These are phyloP conservation scores for Grapholita molesta DNA, from an alignment of 1,140 invertebrate genomes.

Conservation along the genomic window DNA sequence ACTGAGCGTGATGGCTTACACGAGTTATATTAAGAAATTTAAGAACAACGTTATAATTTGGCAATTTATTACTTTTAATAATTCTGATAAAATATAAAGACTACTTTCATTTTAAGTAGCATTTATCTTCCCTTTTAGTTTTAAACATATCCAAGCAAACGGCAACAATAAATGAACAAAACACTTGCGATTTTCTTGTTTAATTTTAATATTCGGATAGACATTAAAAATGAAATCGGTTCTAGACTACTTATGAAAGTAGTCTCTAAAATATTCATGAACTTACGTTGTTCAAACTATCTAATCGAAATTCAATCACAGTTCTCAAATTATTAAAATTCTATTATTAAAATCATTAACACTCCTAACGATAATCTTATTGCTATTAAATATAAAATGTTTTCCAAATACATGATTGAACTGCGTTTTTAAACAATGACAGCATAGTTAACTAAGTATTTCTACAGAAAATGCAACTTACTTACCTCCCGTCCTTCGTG, in stretches of 20 bases:
- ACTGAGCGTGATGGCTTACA: constrained; percentile 18
- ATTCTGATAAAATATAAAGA: neutral
- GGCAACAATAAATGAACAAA: too few species aligned
- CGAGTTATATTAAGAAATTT: constrained; percentile 2
- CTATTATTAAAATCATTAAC: constrained; percentile 3
- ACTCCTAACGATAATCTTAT: neutral
- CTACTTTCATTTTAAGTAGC: neutral
- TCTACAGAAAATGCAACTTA: neutral
- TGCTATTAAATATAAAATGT: constrained; percentile 1
- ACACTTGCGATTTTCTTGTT: too few species aligned
- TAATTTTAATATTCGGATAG: too few species aligned
- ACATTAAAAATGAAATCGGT: too few species aligned
- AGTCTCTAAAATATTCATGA: neutral
- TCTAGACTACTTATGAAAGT: neutral
- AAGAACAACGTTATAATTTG: constrained; percentile 15
- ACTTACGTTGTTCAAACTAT: neutral
- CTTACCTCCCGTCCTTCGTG: too few species aligned
- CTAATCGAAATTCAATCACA: constrained; percentile 6
- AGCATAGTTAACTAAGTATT: neutral
- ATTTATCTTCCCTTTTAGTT: too few species aligned
- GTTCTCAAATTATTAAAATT: neutral
- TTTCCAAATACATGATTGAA: constrained; percentile 23
- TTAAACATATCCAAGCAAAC: too few species aligned
- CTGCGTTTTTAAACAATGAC: constrained; percentile 20
- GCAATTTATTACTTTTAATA: neutral